These are phyloP conservation scores for Trilocha varians DNA, from an alignment of 2,888 invertebrate species.

Conservation along the genomic window DNA sequence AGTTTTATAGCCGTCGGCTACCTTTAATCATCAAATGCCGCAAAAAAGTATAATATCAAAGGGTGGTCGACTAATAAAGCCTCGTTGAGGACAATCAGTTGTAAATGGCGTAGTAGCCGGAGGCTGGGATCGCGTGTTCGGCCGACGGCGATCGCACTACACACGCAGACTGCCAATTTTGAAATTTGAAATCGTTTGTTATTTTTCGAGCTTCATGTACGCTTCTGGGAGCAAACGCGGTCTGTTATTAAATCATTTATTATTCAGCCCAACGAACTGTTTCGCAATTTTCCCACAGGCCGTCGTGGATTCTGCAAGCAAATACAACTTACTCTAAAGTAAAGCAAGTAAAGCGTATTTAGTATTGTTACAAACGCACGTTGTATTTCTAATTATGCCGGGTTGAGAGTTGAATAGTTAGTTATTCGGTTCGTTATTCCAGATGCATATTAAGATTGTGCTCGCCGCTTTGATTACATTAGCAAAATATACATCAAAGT, in stretches of 20 bases:
- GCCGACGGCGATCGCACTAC: slow-evolving; percentile 23
- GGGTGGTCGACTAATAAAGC: no score
- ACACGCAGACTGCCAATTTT: slow-evolving; percentile 33
- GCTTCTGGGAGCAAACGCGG: slow-evolving; percentile 60
- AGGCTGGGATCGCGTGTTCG: slow-evolving; percentile 30
- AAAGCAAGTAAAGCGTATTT: slow-evolving; percentile 20
- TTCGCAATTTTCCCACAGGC: slow-evolving; percentile 67
- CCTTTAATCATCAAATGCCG: no score
- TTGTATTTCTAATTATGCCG: neutral
- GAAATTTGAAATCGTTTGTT: slow-evolving; percentile 65
- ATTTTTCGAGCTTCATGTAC: slow-evolving; percentile 62
- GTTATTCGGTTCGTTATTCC: slow-evolving; percentile 4
- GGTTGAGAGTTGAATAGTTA: neutral
- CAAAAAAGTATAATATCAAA: no score
- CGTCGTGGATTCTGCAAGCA: slow-evolving; percentile 25
- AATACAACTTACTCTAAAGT: slow-evolving; percentile 9
- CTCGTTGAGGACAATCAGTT: neutral
- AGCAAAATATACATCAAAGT: neutral
- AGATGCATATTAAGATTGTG: neutral
- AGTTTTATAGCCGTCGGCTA: no score
- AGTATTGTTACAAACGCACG: slow-evolving; percentile 28
- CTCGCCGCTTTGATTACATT: no score
- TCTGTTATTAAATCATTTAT: slow-evolving; percentile 73
- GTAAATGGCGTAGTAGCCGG: slow-evolving; percentile 17
- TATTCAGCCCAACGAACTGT: slow-evolving; percentile 70